phyloP scores from a whole-genome alignment of 2,888 invertebrate genomes.

The Ceriagrion tenellum region DNA sequence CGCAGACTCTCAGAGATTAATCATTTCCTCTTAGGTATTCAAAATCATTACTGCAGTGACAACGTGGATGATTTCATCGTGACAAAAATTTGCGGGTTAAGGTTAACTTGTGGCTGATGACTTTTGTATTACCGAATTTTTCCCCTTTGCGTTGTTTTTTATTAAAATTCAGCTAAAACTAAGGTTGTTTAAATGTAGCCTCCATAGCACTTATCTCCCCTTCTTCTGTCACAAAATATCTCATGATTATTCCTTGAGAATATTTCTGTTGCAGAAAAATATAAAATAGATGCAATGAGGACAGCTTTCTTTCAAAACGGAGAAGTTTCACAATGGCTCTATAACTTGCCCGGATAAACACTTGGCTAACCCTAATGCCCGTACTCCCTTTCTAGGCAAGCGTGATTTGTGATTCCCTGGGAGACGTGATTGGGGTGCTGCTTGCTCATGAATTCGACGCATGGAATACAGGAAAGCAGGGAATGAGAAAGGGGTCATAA shows the following conservation, averaged over 20 bases:
- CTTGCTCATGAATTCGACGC: background rate
- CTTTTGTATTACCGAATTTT: background rate
- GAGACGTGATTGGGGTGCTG: background rate
- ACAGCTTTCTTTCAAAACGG: background rate
- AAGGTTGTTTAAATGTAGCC: background rate
- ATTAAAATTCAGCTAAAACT: background rate
- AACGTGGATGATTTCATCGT: background rate
- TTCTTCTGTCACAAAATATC: background rate
- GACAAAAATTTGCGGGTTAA: background rate
- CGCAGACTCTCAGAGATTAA: too few species aligned
- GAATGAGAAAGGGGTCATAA: background rate
- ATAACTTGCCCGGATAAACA: background rate
- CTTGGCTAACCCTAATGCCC: background rate
- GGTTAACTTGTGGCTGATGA: too few species aligned
- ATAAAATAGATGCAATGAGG: background rate
- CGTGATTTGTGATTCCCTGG: background rate
- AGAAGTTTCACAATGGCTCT: background rate
- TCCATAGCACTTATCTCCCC: background rate
- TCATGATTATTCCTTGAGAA: background rate
- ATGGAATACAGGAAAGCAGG: background rate
- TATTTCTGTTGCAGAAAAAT: background rate
- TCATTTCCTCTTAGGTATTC: too few species aligned
- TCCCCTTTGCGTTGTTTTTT: background rate
- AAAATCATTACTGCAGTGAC: too few species aligned
- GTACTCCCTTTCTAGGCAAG: background rate